phyloP scores from a whole-genome alignment of 2,888 invertebrate species.

The Dendrolimus houi region DNA sequence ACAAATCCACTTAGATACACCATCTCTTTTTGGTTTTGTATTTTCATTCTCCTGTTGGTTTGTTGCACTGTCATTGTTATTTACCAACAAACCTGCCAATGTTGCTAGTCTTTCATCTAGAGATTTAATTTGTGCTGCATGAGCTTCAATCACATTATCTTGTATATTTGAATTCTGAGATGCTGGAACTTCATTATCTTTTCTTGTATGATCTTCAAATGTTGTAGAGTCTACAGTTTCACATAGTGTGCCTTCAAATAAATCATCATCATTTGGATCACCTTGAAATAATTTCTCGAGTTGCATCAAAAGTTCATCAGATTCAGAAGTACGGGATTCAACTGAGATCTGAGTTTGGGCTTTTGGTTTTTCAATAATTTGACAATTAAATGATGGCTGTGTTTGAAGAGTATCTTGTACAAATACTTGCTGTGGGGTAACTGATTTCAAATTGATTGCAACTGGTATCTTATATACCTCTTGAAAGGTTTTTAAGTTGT shows the following conservation, averaged over 20 bases:
- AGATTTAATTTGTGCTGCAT: constrained; percentile 44
- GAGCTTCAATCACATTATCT: constrained; percentile 31
- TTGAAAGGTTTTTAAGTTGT: constrained; percentile 7
- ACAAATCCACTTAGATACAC: constrained; percentile 58
- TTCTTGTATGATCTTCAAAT: constrained; percentile 23
- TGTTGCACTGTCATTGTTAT: constrained; percentile 14
- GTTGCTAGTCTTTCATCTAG: constrained; percentile 52
- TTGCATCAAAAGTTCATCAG: constrained; percentile 55
- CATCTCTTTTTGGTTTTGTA: constrained; percentile 23
- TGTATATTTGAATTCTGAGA: constrained; percentile 9
- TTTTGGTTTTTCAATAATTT: constrained; percentile 13
- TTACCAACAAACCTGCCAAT: constrained; percentile 39
- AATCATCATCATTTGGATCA: constrained; percentile 55
- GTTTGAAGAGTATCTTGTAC: not conserved
- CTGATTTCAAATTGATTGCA: constrained; percentile 19
- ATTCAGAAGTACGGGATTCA: constrained; percentile 38
- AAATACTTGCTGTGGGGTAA: constrained; percentile 6
- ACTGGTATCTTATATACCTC: constrained; percentile 22
- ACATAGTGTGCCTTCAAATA: constrained; percentile 52
- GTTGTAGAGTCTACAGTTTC: constrained; percentile 25
- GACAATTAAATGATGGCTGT: constrained; percentile 8
- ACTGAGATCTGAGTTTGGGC: constrained; percentile 19
- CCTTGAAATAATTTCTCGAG: constrained; percentile 62
- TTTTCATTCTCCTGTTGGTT: constrained; percentile 19
- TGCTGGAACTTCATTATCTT: constrained; percentile 7